phyloP scores from a whole-genome alignment of 2,797 vertebrate species.

The Peromyscus attwateri region DNA sequence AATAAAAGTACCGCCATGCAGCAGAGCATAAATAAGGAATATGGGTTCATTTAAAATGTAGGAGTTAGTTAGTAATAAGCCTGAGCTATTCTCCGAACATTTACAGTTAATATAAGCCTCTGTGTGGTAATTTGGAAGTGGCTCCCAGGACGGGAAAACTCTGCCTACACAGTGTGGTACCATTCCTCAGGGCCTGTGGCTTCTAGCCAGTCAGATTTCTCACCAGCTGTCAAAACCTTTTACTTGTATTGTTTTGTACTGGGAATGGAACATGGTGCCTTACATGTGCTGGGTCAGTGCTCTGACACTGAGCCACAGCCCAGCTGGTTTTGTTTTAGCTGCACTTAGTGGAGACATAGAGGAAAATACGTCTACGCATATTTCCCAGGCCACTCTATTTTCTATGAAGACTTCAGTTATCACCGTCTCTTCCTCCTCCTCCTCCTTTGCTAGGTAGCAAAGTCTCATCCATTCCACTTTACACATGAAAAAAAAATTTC shows the following conservation, averaged over 20 bases:
- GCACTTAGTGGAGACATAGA: background rate
- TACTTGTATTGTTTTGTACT: background rate
- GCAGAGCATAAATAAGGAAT: too few species aligned
- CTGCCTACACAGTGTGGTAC: background rate
- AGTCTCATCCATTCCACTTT: constrained; percentile 45
- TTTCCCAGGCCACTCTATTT: background rate
- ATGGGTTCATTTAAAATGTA: too few species aligned
- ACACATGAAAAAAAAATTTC: background rate
- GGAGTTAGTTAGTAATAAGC: too few species aligned
- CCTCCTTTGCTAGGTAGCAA: background rate
- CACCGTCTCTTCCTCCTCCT: background rate
- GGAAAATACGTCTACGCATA: background rate
- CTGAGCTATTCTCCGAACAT: too few species aligned
- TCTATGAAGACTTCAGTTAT: constrained; percentile 39
- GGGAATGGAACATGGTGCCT: background rate
- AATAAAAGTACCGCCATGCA: too few species aligned
- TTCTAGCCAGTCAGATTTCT: background rate
- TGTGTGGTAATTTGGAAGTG: too few species aligned
- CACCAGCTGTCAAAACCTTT: background rate
- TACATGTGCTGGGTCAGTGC: background rate
- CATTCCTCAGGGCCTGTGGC: background rate
- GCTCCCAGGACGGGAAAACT: too few species aligned
- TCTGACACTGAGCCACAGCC: background rate
- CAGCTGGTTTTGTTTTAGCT: too few species aligned
- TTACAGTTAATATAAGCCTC: too few species aligned